Evolutionary conservation across 2,113 vertebrate genomes (phyloP).

Genomic region (Calidris pygmaea): DNA sequence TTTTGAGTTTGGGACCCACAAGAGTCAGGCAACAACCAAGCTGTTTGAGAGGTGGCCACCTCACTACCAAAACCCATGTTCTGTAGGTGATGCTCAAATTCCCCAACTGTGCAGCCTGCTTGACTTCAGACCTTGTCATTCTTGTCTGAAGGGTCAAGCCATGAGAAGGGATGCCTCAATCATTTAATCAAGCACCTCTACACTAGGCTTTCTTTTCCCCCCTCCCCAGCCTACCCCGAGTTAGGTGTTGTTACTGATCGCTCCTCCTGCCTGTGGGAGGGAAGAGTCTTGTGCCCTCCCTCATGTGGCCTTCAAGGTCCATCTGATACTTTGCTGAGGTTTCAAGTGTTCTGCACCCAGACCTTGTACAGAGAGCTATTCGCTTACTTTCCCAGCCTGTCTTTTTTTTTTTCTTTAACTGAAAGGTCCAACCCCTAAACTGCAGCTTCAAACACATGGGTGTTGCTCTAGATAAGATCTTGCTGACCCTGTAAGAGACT

Average conservation of each 20-base stretch:
- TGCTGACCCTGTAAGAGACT: neutral
- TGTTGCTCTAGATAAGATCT: neutral
- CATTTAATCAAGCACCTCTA: neutral
- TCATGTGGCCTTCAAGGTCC: neutral
- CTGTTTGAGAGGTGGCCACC: neutral
- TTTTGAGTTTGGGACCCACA: neutral
- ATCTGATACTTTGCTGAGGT: neutral
- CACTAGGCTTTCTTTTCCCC: neutral
- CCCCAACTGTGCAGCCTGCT: neutral
- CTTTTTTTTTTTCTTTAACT: neutral
- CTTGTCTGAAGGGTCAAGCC: neutral
- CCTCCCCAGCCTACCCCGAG: neutral
- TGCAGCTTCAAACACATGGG: neutral
- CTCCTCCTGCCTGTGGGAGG: neutral
- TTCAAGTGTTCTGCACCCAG: neutral
- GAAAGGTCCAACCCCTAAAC: neutral
- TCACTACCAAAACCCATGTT: neutral
- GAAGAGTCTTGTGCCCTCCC: neutral
- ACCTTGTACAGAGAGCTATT: neutral
- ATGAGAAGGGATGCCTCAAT: neutral
- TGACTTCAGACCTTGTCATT: neutral
- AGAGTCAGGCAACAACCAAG: neutral
- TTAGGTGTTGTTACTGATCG: neutral
- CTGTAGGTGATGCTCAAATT: neutral
- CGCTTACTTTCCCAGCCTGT: neutral